Evolutionary conservation across 2,113 vertebrate species (phyloP).

Genomic region (Raja brachyura): DNA sequence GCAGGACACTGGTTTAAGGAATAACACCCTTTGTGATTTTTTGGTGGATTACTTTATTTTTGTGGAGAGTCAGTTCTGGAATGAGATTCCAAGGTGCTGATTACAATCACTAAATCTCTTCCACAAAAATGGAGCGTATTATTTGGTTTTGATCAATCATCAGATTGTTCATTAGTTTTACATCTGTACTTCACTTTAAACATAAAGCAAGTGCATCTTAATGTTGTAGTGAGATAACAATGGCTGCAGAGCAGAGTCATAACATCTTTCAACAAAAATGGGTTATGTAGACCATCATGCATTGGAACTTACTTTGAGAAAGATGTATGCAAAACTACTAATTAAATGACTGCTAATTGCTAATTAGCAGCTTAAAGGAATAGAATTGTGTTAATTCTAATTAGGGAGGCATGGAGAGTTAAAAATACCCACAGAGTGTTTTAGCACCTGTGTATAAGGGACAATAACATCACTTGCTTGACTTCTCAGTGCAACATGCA

Average conservation of each 20-base stretch:
- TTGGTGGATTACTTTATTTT: background rate
- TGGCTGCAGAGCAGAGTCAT: background rate
- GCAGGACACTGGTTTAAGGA: background rate
- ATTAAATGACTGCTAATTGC: slow-evolving; percentile 40
- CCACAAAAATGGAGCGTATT: background rate
- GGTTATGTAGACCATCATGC: background rate
- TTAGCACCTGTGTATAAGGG: slow-evolving; percentile 15
- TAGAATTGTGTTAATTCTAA: slow-evolving; percentile 43
- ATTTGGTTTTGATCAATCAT: background rate
- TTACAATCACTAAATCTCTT: background rate
- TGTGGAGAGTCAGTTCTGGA: background rate
- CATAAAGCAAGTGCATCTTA: background rate
- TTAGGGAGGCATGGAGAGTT: slow-evolving; percentile 32
- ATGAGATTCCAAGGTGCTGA: background rate
- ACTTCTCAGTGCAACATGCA: background rate
- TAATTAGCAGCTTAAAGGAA: slow-evolving; percentile 42
- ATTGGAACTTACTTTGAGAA: background rate
- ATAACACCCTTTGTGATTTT: too few species aligned
- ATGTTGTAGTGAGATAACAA: background rate
- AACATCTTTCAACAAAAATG: background rate
- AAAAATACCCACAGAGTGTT: slow-evolving; percentile 30
- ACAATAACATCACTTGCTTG: slow-evolving; percentile 23
- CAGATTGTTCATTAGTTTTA: background rate
- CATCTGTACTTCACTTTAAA: background rate
- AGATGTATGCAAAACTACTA: slow-evolving; percentile 36